Conservation (phyloP, 2,888 invertebrate genomes). For the Yponomeuta evonymella region DNA sequence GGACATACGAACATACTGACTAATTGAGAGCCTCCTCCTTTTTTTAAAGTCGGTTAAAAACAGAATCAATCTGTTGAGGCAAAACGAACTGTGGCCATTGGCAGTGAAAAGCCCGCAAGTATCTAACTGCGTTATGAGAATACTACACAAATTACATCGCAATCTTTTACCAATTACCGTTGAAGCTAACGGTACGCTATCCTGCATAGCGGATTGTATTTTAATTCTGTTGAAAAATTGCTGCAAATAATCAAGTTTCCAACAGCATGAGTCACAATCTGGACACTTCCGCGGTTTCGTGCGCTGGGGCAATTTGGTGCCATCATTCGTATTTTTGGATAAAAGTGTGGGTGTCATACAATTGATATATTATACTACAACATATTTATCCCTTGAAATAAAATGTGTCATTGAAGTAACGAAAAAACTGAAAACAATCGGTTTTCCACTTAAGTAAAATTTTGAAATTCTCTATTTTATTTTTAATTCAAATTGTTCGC, state of each 20-base stretch:
- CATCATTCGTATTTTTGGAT: constrained; percentile 20
- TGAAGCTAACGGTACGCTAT: not conserved
- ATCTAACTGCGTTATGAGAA: not conserved
- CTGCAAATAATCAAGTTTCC: constrained; percentile 1
- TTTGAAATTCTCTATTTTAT: too few species aligned
- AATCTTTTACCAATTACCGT: not conserved
- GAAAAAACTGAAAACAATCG: too few species aligned
- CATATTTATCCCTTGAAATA: not conserved
- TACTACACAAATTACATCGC: not conserved
- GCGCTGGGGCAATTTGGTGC: constrained; percentile 4
- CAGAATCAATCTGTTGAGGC: not conserved
- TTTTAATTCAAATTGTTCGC: too few species aligned
- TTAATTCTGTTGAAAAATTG: not conserved
- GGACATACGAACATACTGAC: too few species aligned
- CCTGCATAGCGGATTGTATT: constrained; percentile 1
- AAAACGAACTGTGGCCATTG: not conserved
- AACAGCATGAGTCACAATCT: constrained; percentile 13
- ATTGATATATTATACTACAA: constrained; percentile 7
- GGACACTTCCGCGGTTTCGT: constrained; percentile 15
- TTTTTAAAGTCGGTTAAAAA: not conserved
- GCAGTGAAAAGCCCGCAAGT: not conserved
- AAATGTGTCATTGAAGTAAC: too few species aligned
- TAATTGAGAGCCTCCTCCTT: too few species aligned
- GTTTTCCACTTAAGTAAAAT: too few species aligned
- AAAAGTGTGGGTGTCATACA: constrained; percentile 18